Percentiles rank a stretch among this genome's conserved stretches.
These are phyloP conservation scores for Nephrotoma flavescens DNA, from an alignment of 2,888 invertebrate genomes.

Conservation along the genomic window DNA sequence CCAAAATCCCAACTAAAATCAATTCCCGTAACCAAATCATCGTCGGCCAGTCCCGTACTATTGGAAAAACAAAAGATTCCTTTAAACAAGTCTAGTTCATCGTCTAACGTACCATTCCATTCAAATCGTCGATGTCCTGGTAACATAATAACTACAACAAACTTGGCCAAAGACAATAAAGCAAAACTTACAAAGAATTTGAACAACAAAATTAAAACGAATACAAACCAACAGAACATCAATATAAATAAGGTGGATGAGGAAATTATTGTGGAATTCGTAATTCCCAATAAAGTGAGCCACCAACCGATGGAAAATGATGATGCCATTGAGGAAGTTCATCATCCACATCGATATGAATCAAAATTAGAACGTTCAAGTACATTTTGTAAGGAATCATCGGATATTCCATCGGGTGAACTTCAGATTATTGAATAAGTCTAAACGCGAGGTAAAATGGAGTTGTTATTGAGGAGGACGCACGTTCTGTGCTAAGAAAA, in stretches of 20 bases:
- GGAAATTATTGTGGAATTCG: not conserved
- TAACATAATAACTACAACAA: not conserved
- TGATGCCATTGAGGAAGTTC: constrained; percentile 9
- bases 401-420: constrained; percentile 27
- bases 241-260: constrained; percentile 6
- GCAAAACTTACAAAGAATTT: not conserved
- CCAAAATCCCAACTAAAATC: not conserved
- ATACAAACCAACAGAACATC: not conserved
- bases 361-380: constrained; percentile 32
- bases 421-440: constrained; percentile 29
- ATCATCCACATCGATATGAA: constrained; percentile 14
- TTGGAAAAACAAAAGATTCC: not conserved
- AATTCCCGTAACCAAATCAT: constrained; percentile 11
- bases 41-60: constrained; percentile 18
- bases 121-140: not conserved
- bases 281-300: not conserved
- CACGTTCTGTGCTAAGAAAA: not conserved
- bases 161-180: not conserved
- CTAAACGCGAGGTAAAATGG: not conserved
- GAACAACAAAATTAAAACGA: not conserved
- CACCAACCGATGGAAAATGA: not conserved
- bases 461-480: not conserved
- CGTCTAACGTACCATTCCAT: constrained; percentile 24
- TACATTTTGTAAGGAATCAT: constrained; percentile 31
- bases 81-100: constrained; percentile 12